These are phyloP conservation scores for Mayetiola destructor DNA, from an alignment of 2,888 invertebrate genomes.

Conservation along the genomic window DNA sequence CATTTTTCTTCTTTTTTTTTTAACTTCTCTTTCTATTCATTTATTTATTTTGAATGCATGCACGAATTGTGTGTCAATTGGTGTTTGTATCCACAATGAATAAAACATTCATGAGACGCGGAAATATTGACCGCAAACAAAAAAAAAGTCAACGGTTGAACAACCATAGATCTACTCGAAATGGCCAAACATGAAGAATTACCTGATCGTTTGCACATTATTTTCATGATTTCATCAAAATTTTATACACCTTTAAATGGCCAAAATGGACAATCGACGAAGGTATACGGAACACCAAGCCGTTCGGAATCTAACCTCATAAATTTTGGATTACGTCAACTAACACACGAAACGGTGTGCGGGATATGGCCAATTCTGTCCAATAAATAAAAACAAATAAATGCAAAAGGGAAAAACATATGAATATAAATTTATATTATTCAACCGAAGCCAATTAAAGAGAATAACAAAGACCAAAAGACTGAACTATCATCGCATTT, in stretches of 20 bases:
- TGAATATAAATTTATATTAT: neutral
- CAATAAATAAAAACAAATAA: conserved; percentile 8
- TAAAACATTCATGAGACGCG: neutral
- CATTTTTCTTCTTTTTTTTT: no score
- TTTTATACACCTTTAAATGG: no score
- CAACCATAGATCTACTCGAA: neutral
- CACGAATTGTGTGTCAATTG: no score
- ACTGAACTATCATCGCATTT: no score
- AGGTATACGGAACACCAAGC: no score
- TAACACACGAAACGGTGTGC: neutral
- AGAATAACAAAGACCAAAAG: no score
- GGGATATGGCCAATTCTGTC: neutral
- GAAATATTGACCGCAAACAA: neutral
- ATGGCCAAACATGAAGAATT: conserved; percentile 6
- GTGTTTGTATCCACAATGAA: conserved; percentile 4
- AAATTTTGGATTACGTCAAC: conserved; percentile 6
- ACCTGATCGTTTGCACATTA: no score
- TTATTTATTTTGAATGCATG: no score
- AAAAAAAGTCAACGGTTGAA: neutral
- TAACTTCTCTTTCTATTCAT: no score
- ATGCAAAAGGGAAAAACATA: neutral
- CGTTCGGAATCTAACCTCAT: conserved; percentile 9
- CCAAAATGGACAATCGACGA: no score
- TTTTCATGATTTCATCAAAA: no score
- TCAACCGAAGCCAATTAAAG: neutral